These are phyloP conservation scores for Lepidostoma basale DNA, from an alignment of 1,140 invertebrate genomes.

Conservation along the genomic window DNA sequence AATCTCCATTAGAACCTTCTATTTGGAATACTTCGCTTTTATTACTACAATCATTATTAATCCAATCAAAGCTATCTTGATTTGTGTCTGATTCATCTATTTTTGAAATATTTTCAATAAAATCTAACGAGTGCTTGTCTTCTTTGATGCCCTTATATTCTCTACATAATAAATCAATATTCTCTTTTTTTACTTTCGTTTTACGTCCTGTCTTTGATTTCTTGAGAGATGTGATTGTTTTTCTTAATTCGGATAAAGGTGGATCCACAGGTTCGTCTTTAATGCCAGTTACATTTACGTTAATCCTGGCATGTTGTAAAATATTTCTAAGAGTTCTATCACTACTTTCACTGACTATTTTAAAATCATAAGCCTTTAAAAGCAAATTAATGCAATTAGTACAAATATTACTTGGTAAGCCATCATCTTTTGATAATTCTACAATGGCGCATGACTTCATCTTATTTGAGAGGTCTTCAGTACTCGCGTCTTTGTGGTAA, in stretches of 20 bases:
- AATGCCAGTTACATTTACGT: background rate
- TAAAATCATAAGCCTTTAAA: conserved; percentile 10
- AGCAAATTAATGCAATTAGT: background rate
- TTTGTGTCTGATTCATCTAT: too few species aligned
- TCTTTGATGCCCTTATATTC: too few species aligned
- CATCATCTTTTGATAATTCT: background rate
- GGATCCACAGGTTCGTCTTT: background rate
- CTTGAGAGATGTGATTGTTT: background rate
- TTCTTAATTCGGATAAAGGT: background rate
- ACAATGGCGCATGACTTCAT: conserved; percentile 6
- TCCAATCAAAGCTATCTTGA: too few species aligned
- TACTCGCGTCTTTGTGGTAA: background rate
- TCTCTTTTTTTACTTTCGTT: background rate
- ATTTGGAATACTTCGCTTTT: too few species aligned
- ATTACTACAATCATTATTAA: too few species aligned
- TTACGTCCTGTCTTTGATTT: background rate
- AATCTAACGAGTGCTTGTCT: too few species aligned
- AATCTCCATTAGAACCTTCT: too few species aligned
- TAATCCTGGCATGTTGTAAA: background rate
- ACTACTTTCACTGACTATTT: conserved; percentile 9
- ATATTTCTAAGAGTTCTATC: conserved; percentile 18
- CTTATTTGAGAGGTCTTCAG: conserved; percentile 4
- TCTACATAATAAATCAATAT: background rate
- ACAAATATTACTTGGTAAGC: conserved; percentile 19
- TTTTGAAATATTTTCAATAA: too few species aligned